Percentiles rank a stretch among this genome's conserved stretches.
These are phyloP conservation scores for Odontamblyopus rebecca DNA, from an alignment of 2,797 vertebrate genomes.

Conservation along the genomic window DNA sequence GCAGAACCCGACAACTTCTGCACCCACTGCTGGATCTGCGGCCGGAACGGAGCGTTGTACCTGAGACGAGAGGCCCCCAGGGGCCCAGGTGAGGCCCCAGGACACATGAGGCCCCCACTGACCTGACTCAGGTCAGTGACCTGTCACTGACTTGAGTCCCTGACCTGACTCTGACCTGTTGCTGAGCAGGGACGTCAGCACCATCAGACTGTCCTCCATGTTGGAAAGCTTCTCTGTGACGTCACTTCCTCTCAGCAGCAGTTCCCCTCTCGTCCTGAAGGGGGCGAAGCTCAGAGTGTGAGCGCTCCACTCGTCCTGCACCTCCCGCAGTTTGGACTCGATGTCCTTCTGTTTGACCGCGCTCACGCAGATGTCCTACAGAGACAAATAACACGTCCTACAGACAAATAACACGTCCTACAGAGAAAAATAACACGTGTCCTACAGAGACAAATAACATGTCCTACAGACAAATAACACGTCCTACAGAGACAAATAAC, in stretches of 20 bases:
- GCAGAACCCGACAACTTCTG: conserved; percentile 83
- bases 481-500: no score
- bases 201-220: conserved; percentile 87
- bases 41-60: conserved; percentile 82
- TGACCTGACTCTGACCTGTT: background rate
- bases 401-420: no score
- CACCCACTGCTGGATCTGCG: conserved; percentile 83
- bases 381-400: background rate
- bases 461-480: no score
- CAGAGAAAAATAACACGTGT: no score
- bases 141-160: no score
- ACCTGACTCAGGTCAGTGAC: no score
- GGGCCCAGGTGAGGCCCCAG: background rate
- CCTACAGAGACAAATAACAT: no score
- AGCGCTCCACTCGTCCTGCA: conserved; percentile 79
- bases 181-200: conserved; percentile 79
- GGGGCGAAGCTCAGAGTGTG: conserved; percentile 76
- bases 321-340: conserved; percentile 81
- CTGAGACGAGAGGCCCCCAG: conserved; percentile 45
- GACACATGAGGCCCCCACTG: no score
- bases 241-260: conserved; percentile 83
- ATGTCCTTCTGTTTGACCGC: conserved; percentile 87
- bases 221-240: conserved; percentile 77
- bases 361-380: conserved; percentile 84
- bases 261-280: conserved; percentile 84